Evolutionary conservation across 1,140 invertebrate genomes (phyloP), one percentile per base, ranked within the genome.

Genomic region (Eumaeus atala): DNA sequence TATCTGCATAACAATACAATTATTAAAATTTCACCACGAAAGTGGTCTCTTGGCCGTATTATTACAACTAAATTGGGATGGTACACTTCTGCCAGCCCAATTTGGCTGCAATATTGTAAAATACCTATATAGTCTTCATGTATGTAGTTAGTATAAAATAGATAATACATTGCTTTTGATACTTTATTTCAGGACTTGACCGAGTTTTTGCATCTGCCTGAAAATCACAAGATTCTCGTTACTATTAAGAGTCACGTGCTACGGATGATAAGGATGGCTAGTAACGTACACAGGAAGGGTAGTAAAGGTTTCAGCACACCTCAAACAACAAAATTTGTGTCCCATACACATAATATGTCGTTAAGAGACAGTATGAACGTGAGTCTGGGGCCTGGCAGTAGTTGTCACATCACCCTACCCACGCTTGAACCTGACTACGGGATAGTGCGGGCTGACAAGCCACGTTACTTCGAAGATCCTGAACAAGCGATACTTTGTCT

Each of bases 351-450:
- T 34, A 72, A 70, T 37, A 65, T 70, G 47, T 76, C 81, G 2
- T 55, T 64, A 8, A 52, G 52, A 36, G 64, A 59, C 37, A 58
- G 33, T 36, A 18, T 72, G n/a, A 74, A 73, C 51, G 52, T 69
- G 10, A 82, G 70, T 51, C 16, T 67, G 3, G 63, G 62, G 47
- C 66, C 58, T 50, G 58, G 56, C 17, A 56, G 33, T 14, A 53
- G 35, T 17, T 51, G 49, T 38, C 18, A 37, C 18, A 59, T 48
- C 14, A 53, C 62, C 12, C 9, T 70, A 37, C 87, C 87, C 0
- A 67, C 81, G 3, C 54, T 83, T 5, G 82, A 88, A 51, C 82
- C 82, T 0, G 79, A 87, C 54, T 88, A 86, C 52, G 87, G 86
- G 0, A 80, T 88, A 10, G 48, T 48, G 1, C 71, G 75, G 48